Base-by-base conservation (phyloP, 2,888 invertebrate species). In the Nomada ferruginata region DNA sequence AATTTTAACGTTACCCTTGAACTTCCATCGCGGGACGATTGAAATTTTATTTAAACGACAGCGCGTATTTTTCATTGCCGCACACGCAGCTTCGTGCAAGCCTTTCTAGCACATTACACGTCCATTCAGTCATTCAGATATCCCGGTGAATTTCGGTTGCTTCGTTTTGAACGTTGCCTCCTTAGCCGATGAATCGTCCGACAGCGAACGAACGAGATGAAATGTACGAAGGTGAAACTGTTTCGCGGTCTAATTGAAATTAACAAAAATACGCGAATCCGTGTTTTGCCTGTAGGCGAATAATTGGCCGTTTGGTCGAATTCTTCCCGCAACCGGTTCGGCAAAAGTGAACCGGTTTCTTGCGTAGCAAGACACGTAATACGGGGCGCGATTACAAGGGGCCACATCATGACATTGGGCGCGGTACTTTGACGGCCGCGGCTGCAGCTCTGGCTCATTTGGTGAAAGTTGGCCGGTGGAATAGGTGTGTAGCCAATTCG, bases 401-500 rank as follows among this genome's bases (percentile, higher is more conserved):
- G 74, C 87, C 83, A 66, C 81, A 79, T 88, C 86, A 82, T 90
- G 90, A 90, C 90, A 90, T 90, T 90, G 89, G 89, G 89, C 89
- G 89, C 85, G 88, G 88, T 88, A 84, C 77, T 84, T 85, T 85
- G 86, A 82, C 76, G 85, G 85, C 85, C 89, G 84, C 78, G 84
- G 72, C 78, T 76, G 82, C 85, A 84, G 84, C 83, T 83, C 84
- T 80, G 79, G 80, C 81, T 87, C 83, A 84, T 55, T 88, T 85
- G 83, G 90, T 90, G 90, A 90, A 90, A 90, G 90, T 90, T 79
- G 72, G 71, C 53, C 69, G 81, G 94, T 94, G 5, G 53, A 57
- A 42, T 72, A 75, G 81, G 50, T 81, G 70, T 65, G 79, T 65
- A 79, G 61, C 36, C 26, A 59, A 71, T 79, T 63, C 20, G 23